Conservation (phyloP, 1,140 invertebrate genomes). For the Halyomorpha halys region DNA sequence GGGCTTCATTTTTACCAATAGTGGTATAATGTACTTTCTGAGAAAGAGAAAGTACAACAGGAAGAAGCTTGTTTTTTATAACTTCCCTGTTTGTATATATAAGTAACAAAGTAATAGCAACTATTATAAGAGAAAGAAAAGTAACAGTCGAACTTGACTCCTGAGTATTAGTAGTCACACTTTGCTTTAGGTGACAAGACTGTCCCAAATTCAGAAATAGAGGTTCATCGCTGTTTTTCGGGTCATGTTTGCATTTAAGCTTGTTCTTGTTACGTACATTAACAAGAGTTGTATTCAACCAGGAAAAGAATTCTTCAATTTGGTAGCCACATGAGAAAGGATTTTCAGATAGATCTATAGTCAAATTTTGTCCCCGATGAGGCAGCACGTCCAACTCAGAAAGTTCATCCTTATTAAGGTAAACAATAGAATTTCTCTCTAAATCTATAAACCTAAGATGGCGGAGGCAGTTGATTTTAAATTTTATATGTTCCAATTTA, state of each 20-base stretch:
- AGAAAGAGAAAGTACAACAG: conserved; percentile 52
- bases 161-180: conserved; percentile 29
- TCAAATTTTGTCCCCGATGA: conserved; percentile 43
- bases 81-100: conserved; percentile 49
- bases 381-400: conserved; percentile 47
- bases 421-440: conserved; percentile 54
- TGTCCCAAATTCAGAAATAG: background rate
- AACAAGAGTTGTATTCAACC: conserved; percentile 52
- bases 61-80: conserved; percentile 46
- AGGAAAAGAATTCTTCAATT: conserved; percentile 48
- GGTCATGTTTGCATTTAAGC: conserved; percentile 39
- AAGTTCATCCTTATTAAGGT: conserved; percentile 47
- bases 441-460: conserved; percentile 59
- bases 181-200: background rate
- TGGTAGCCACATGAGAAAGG: conserved; percentile 56
- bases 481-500: conserved; percentile 44
- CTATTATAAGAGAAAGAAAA: conserved; percentile 44
- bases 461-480: conserved; percentile 55
- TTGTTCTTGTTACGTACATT: conserved; percentile 46
- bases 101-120: conserved; percentile 43
- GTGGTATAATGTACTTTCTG: conserved; percentile 64
- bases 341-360: conserved; percentile 56
- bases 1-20: conserved; percentile 44
- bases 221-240: background rate
- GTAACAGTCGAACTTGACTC: conserved; percentile 41